Conservation (phyloP, 2,888 invertebrate genomes). For the Limnephilus lunatus region DNA sequence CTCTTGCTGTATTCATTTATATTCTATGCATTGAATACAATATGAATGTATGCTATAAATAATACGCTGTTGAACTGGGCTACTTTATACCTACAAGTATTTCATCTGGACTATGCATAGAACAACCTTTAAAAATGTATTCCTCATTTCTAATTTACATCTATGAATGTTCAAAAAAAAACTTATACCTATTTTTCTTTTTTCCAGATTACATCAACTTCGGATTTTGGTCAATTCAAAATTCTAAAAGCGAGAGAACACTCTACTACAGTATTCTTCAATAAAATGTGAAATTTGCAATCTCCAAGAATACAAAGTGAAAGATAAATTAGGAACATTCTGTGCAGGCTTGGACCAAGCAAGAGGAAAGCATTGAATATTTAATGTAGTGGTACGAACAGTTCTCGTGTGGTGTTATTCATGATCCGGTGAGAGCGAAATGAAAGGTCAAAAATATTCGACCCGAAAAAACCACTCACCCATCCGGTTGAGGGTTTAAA, state of each 20-base stretch:
- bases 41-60: not conserved
- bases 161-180: not conserved
- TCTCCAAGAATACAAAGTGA: conserved; percentile 56
- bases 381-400: conserved; percentile 60
- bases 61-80: not conserved
- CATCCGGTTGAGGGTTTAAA: conserved; percentile 59
- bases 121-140: not conserved
- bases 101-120: not conserved
- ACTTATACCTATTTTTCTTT: not conserved
- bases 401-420: conserved; percentile 46
- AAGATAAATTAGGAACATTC: conserved; percentile 73
- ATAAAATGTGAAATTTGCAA: conserved; percentile 53
- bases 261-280: conserved; percentile 10
- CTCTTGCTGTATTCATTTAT: not conserved
- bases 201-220: not conserved
- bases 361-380: conserved; percentile 58
- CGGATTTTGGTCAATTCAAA: not conserved
- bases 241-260: not conserved
- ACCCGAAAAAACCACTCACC: conserved; percentile 62
- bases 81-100: not conserved
- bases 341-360: conserved; percentile 77
- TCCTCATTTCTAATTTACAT: not conserved
- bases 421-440: conserved; percentile 62
- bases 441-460: conserved; percentile 63
- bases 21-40: not conserved